Evolutionary conservation across 2,888 invertebrate genomes (phyloP), one percentile per base, ranked within the genome.

Genomic region (Amphipoea lucens): DNA sequence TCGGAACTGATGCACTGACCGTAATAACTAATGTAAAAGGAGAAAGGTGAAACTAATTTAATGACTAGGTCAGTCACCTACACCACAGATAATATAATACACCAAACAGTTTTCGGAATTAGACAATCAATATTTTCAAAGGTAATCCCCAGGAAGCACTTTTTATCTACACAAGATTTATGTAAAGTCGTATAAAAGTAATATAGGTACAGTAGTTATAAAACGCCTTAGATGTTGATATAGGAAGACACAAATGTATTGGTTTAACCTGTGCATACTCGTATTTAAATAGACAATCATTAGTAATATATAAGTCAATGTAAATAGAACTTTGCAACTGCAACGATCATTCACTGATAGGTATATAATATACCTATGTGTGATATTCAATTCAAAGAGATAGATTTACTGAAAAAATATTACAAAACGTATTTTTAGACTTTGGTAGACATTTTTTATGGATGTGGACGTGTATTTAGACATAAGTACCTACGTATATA

Each of bases 41-140:
- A 79, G 79, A 79, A 79, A 80, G 80, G 81, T 80, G 81, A 80
- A 80, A 45, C 14, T 54, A 48, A 42, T 48, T 63, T 36, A 36
- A 3, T 80, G 74, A 63, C 74, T 80, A 80, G 74, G 74, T 80
- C 57, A 74, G 62, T 74, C 80, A 80, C 81, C 40, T 48, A 29
- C 63, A 73, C 29, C 29, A 29, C 29, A 29, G 29, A 29, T 29
- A 29, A 29, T 29, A 29, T 29, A 29, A 29, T 29, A 29, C 63
- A 73, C 29, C 12, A 68, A 80, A 73, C 62, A 54, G 42, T 57
- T 36, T 40, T 12, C 29, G 66, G 20, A 20, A 67, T 74, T 23
- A 68, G 23, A 80, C n/a, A n/a, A 36, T 63, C 54, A 68, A 80
- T 73, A 68, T 63, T 36, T 40, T 57, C 45, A 68, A 67, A 71